phyloP scores from a whole-genome alignment of 2,113 vertebrate genomes.

The Microcebus griseorufus region DNA sequence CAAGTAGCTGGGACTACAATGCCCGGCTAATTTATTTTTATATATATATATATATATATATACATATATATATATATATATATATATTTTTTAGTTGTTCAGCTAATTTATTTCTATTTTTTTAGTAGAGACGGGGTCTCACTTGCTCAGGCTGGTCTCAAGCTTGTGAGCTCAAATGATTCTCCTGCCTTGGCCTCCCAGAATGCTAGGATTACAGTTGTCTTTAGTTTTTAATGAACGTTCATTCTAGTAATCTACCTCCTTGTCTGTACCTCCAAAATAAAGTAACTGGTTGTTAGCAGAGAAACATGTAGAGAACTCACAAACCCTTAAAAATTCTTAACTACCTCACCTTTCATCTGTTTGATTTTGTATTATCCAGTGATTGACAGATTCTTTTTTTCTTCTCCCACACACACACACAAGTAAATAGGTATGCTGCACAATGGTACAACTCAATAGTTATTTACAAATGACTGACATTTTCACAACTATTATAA shows the following conservation, averaged over 20 bases:
- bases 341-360: not conserved
- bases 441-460: not conserved
- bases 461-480: slow-evolving; percentile 36
- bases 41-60: too few species aligned
- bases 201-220: not conserved
- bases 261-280: not conserved
- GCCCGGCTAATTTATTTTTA: too few species aligned
- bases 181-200: too few species aligned
- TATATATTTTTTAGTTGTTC: too few species aligned
- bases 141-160: too few species aligned
- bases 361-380: not conserved
- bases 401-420: slow-evolving; percentile 9
- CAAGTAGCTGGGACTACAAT: too few species aligned
- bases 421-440: not conserved
- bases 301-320: not conserved
- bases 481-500: not conserved
- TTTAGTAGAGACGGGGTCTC: too few species aligned
- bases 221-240: slow-evolving; percentile 38
- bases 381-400: not conserved
- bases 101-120: too few species aligned
- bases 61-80: too few species aligned
- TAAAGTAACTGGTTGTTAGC: not conserved
- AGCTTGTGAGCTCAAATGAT: too few species aligned
- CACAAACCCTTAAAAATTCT: not conserved
- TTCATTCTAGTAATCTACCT: not conserved